Conservation (phyloP, 2,113 vertebrate species). For the Vidua chalybeata region DNA sequence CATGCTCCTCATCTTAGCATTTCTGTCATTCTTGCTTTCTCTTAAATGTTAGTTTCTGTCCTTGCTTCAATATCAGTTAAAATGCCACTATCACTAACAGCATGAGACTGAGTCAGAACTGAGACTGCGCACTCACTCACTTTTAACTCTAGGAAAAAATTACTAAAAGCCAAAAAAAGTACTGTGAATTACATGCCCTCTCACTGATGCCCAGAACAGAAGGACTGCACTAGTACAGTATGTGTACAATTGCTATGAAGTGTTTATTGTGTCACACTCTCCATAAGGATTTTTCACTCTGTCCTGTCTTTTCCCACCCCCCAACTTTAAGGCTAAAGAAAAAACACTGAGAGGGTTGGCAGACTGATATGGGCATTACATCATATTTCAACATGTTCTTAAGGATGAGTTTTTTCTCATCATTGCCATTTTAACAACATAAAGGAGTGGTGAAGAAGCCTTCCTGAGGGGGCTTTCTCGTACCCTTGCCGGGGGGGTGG, state of each 20-base stretch:
- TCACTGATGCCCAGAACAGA: neutral
- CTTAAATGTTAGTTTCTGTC: conserved; percentile 26
- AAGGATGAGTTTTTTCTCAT: neutral
- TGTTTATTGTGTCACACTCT: neutral
- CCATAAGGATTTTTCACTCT: neutral
- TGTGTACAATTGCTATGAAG: neutral
- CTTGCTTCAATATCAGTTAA: neutral
- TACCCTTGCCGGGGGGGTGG: neutral
- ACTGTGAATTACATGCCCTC: neutral
- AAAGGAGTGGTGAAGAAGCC: neutral
- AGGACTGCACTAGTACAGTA: neutral
- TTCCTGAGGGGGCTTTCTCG: neutral
- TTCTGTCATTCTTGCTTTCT: conserved; percentile 24
- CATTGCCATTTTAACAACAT: neutral
- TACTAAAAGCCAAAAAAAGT: neutral
- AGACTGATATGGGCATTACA: neutral
- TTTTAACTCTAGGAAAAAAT: conserved; percentile 9
- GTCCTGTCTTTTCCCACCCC: neutral
- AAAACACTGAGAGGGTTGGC: neutral
- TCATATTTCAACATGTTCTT: neutral
- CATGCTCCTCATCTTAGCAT: neutral
- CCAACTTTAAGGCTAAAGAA: neutral
- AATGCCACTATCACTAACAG: conserved; percentile 30
- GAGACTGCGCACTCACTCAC: neutral
- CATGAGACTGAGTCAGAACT: conserved; percentile 28